Evolutionary conservation across 1,140 invertebrate genomes (phyloP).

Genomic region (Diorhabda carinulata): DNA sequence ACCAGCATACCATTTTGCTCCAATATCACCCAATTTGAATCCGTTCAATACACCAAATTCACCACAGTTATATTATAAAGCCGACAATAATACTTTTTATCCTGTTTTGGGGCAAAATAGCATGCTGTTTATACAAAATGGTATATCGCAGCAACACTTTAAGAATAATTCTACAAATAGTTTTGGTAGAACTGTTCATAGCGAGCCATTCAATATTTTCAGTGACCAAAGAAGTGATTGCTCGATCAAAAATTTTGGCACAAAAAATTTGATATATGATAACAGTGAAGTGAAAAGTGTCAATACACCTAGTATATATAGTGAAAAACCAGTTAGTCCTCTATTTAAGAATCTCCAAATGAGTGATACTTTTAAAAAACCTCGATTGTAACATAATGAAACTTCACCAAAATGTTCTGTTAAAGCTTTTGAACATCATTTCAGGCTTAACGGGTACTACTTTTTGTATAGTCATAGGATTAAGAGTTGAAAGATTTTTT

Average conservation of each 20-base stretch:
- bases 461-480: no score
- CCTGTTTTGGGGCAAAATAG: slow-evolving; percentile 24
- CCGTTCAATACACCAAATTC: neutral
- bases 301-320: slow-evolving; percentile 11
- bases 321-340: slow-evolving; percentile 9
- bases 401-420: no score
- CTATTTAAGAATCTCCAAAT: slow-evolving; percentile 8
- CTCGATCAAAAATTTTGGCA: no score
- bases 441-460: no score
- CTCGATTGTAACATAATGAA: neutral
- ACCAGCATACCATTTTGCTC: slow-evolving; percentile 25
- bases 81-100: slow-evolving; percentile 20
- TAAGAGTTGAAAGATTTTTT: no score
- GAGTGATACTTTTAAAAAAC: slow-evolving; percentile 7
- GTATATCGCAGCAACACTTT: neutral
- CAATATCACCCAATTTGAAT: slow-evolving; percentile 18
- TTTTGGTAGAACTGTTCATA: no score
- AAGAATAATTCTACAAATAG: slow-evolving; percentile 11
- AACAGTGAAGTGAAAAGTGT: slow-evolving; percentile 1
- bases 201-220: no score
- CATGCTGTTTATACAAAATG: slow-evolving; percentile 22
- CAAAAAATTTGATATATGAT: no score
- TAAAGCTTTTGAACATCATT: no score
- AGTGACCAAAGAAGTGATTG: no score
- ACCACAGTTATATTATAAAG: slow-evolving; percentile 11